phyloP scores from a whole-genome alignment of 2,797 vertebrate genomes.

The Parauchenoglanis punctatus region DNA sequence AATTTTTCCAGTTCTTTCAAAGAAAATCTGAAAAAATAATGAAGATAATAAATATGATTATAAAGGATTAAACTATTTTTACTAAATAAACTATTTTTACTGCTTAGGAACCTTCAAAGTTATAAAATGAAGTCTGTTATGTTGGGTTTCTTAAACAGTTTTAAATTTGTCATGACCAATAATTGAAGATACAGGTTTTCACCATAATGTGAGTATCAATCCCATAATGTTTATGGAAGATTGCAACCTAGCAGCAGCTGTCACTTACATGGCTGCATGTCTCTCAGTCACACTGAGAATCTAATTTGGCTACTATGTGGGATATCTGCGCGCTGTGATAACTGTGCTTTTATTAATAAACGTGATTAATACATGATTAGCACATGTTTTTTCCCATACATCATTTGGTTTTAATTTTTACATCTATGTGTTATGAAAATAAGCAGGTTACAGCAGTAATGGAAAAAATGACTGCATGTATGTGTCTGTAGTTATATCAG shows the following conservation, averaged over 20 bases:
- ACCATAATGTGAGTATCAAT: neutral
- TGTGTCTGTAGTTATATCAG: neutral
- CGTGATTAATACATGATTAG: neutral
- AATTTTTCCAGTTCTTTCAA: neutral
- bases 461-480: neutral
- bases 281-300: conserved; percentile 5
- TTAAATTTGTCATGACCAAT: neutral
- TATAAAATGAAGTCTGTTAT: neutral
- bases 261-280: conserved; percentile 3
- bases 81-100: neutral
- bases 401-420: too few species aligned
- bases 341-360: conserved; percentile 6
- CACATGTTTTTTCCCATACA: neutral
- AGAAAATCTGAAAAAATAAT: neutral
- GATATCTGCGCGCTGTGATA: neutral
- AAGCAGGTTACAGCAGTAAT: neutral
- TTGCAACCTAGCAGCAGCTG: conserved; percentile 9
- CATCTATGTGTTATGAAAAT: neutral
- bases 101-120: neutral
- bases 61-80: neutral
- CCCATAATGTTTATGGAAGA: neutral
- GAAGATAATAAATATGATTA: neutral
- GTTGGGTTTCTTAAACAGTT: neutral
- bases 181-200: neutral
- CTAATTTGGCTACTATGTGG: conserved; percentile 12